These are phyloP conservation scores for Mylabris phalerata DNA, from an alignment of 1,140 invertebrate genomes.

Conservation along the genomic window DNA sequence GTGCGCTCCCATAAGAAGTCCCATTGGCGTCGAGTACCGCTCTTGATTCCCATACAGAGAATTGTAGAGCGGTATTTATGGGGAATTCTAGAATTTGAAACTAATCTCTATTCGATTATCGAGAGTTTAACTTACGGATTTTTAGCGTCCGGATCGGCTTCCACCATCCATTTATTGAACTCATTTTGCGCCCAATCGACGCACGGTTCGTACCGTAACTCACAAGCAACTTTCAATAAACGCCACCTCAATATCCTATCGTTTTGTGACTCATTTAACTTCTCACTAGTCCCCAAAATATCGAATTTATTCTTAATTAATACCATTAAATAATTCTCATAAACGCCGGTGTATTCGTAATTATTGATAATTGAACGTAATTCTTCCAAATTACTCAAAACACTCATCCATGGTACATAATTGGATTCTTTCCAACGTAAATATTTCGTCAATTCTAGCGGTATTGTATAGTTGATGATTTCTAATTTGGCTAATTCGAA, in stretches of 20 bases:
- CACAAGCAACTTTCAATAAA: conserved; percentile 30
- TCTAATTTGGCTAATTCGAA: conserved; percentile 49
- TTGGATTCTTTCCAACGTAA: conserved; percentile 42
- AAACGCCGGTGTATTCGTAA: conserved; percentile 31
- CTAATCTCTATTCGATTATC: too few species aligned
- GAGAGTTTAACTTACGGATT: conserved; percentile 26
- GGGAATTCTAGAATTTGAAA: conserved; percentile 25
- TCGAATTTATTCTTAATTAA: conserved; percentile 31
- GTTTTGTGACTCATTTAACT: conserved; percentile 28
- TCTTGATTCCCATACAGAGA: conserved; percentile 33
- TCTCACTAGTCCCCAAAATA: conserved; percentile 26
- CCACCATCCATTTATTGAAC: conserved; percentile 30
- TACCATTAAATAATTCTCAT: conserved; percentile 32
- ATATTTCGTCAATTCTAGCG: conserved; percentile 56
- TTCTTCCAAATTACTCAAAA: conserved; percentile 30
- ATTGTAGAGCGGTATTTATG: conserved; percentile 29
- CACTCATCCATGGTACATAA: conserved; percentile 35
- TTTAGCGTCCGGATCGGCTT: conserved; percentile 24
- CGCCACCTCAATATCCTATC: conserved; percentile 30
- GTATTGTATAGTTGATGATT: conserved; percentile 50
- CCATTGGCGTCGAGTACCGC: conserved; percentile 32
- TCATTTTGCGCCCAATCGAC: conserved; percentile 28
- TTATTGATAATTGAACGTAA: conserved; percentile 31
- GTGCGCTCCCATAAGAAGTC: conserved; percentile 35
- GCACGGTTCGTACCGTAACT: conserved; percentile 30